Percentiles rank a stretch among this genome's conserved stretches.
phyloP scores from a whole-genome alignment of 1,140 invertebrate species.

The Aphis gossypii region DNA sequence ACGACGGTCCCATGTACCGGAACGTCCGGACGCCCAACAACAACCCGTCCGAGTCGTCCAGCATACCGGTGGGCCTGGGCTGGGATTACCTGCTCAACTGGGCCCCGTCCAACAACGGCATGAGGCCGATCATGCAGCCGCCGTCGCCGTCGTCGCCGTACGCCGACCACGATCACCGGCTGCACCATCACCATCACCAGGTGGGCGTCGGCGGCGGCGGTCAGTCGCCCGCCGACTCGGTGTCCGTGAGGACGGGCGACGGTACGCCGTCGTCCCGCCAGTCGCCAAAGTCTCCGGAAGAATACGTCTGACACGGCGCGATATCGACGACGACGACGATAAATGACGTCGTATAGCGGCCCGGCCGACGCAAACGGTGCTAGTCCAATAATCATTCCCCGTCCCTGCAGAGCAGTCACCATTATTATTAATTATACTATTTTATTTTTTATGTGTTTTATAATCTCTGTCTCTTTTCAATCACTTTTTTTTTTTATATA shows the following conservation, averaged over 20 bases:
- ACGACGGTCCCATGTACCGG: constrained; percentile 78
- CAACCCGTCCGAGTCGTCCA: constrained; percentile 77
- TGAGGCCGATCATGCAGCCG: constrained; percentile 36
- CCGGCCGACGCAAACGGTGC: constrained; percentile 30
- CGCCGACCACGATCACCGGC: neutral
- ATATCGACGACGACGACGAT: neutral
- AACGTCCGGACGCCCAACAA: constrained; percentile 67
- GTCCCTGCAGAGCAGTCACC: neutral
- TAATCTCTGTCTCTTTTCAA: neutral
- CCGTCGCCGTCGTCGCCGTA: neutral
- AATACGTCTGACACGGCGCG: constrained; percentile 22
- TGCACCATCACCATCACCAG: neutral
- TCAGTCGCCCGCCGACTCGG: neutral
- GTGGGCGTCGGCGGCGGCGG: neutral
- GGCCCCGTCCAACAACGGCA: constrained; percentile 69
- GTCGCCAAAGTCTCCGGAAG: constrained; percentile 40
- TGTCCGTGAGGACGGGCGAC: neutral
- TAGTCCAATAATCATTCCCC: constrained; percentile 23
- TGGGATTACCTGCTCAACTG: constrained; percentile 96
- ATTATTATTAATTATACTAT: constrained; percentile 26
- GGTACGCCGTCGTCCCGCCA: neutral
- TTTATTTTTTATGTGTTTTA: neutral
- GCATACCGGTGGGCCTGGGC: constrained; percentile 73
- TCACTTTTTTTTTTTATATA: neutral
- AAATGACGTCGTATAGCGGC: neutral